Evolutionary conservation across 2,888 invertebrate genomes (phyloP).

Genomic region (Agrenia bidenticulata): DNA sequence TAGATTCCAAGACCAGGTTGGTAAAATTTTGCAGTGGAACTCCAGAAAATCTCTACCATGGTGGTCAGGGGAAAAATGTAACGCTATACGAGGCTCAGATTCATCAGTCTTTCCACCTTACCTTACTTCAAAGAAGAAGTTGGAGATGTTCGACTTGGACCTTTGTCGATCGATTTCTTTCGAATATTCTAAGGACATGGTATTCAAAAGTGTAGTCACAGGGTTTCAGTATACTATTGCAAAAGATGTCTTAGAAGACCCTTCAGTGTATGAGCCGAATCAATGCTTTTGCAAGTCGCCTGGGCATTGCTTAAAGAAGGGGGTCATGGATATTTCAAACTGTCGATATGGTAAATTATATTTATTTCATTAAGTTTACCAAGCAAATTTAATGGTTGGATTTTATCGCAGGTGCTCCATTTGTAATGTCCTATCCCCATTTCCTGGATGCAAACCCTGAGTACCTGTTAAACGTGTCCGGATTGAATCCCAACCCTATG

Average conservation of each 20-base stretch:
- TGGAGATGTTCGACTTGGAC: conserved; percentile 39
- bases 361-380: background rate
- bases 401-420: conserved; percentile 35
- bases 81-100: conserved; percentile 37
- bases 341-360: conserved; percentile 42
- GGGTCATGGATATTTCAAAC: conserved; percentile 41
- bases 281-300: conserved; percentile 35
- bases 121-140: background rate
- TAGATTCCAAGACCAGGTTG: conserved; percentile 19
- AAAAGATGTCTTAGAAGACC: conserved; percentile 28
- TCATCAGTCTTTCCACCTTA: conserved; percentile 35
- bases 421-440: conserved; percentile 36
- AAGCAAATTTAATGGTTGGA: background rate
- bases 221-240: conserved; percentile 17
- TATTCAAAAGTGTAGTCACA: conserved; percentile 17
- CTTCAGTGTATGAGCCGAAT: conserved; percentile 17
- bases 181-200: conserved; percentile 22
- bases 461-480: conserved; percentile 23
- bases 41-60: conserved; percentile 12
- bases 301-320: conserved; percentile 38
- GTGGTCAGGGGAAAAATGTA: conserved; percentile 39
- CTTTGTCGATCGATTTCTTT: conserved; percentile 43
- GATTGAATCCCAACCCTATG: conserved; percentile 26
- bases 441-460: conserved; percentile 33
- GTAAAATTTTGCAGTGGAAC: conserved; percentile 36